Evolutionary conservation across 2,113 vertebrate genomes (phyloP).

Genomic region (Mirza zaza): DNA sequence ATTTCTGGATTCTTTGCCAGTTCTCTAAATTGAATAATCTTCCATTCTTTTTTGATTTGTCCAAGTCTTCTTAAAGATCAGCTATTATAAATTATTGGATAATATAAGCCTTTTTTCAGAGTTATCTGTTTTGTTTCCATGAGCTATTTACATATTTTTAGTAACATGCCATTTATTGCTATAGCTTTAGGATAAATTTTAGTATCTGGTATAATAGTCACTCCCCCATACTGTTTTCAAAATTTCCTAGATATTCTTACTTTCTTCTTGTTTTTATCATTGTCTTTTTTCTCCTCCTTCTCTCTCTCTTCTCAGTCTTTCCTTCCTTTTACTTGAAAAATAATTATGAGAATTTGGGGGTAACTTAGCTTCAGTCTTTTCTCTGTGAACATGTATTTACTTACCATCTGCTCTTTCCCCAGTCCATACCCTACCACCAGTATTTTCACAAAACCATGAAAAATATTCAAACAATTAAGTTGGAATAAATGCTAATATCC

Average conservation of each 20-base stretch:
- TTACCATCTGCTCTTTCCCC: background rate
- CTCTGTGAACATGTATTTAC: background rate
- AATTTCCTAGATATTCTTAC: background rate
- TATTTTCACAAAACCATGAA: background rate
- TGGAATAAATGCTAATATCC: background rate
- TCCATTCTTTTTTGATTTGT: background rate
- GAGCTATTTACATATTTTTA: background rate
- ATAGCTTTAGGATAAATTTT: background rate
- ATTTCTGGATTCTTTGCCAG: background rate
- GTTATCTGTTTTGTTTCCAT: background rate
- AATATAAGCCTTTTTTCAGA: background rate
- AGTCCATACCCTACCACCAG: background rate
- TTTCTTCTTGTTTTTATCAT: background rate
- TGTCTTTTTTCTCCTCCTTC: background rate
- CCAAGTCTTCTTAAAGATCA: background rate
- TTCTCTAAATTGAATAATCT: background rate
- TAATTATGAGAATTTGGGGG: background rate
- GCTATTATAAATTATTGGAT: background rate
- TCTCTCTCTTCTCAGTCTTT: background rate
- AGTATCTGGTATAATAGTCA: background rate
- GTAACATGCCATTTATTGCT: background rate
- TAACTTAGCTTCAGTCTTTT: background rate
- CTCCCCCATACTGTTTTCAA: background rate
- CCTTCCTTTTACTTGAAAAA: constrained; percentile 8
- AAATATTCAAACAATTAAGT: background rate